Conservation (phyloP, 2,888 invertebrate species). For the Dicyrtomina minuta region DNA sequence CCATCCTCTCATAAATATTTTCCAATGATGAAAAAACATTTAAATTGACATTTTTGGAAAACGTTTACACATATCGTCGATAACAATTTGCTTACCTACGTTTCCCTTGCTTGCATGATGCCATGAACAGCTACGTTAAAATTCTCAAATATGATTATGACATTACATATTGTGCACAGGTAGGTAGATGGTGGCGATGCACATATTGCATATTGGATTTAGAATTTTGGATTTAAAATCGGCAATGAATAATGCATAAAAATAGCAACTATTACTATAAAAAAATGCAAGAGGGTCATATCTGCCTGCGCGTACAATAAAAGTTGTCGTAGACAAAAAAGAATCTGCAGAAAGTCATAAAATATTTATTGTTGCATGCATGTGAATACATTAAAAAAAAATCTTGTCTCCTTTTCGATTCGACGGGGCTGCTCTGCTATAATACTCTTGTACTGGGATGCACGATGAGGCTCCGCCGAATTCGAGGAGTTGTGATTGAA, state of each 20-base stretch:
- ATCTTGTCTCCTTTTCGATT: too few relatives aligned
- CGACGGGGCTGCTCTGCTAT: too few relatives aligned
- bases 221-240: background rate
- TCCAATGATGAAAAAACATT: conserved; percentile 13
- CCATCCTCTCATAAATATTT: conserved; percentile 3
- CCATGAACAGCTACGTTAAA: too few relatives aligned
- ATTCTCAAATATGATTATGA: too few relatives aligned
- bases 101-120: too few relatives aligned
- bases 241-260: conserved; percentile 29
- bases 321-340: conserved; percentile 2
- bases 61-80: background rate
- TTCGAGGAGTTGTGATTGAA: too few relatives aligned
- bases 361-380: conserved; percentile 28
- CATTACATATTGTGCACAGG: too few relatives aligned
- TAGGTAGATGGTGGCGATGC: too few relatives aligned
- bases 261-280: conserved; percentile 3
- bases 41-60: conserved; percentile 8
- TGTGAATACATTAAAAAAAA: conserved; percentile 6
- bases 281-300: conserved; percentile 10
- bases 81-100: too few relatives aligned
- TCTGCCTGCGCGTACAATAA: background rate
- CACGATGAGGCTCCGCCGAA: too few relatives aligned
- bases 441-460: too few relatives aligned
- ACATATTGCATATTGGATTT: too few relatives aligned
- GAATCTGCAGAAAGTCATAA: conserved; percentile 13